Conservation (phyloP, 2,113 vertebrate species). For the Erinaceus europaeus region DNA sequence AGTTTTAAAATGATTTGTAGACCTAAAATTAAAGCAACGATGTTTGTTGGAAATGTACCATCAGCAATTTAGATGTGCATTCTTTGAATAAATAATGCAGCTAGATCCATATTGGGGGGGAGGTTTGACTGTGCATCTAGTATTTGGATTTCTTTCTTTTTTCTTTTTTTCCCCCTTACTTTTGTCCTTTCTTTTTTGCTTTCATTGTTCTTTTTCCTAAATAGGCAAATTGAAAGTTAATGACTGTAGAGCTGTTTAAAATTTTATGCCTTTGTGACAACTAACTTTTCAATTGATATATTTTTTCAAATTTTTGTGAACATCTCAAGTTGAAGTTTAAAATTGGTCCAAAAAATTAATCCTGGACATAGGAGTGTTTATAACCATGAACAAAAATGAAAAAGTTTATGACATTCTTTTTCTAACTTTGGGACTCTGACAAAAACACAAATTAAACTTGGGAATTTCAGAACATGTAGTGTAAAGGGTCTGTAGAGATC, state of each 20-base stretch:
- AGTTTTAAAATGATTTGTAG: slow-evolving; percentile 60
- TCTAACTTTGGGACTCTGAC: slow-evolving; percentile 24
- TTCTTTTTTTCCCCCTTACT: neutral
- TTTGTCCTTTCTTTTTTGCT: neutral
- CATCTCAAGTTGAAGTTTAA: slow-evolving; percentile 11
- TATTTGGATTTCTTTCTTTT: slow-evolving; percentile 69
- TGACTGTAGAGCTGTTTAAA: slow-evolving; percentile 69
- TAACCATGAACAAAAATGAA: slow-evolving; percentile 24
- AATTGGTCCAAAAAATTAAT: slow-evolving; percentile 38
- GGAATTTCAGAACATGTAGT: neutral
- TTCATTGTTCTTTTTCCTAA: neutral
- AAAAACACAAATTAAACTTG: too few relatives aligned
- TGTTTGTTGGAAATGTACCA: slow-evolving; percentile 58
- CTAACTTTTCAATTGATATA: slow-evolving; percentile 53
- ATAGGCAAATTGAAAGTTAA: slow-evolving; percentile 66
- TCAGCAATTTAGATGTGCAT: slow-evolving; percentile 52
- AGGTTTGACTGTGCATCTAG: slow-evolving; percentile 29
- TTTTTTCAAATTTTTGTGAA: too few relatives aligned
- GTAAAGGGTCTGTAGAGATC: slow-evolving; percentile 30
- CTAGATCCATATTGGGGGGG: slow-evolving; percentile 71
- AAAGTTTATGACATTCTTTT: slow-evolving; percentile 18
- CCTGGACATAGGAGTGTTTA: slow-evolving; percentile 30
- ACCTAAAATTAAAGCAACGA: slow-evolving; percentile 66
- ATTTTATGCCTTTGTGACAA: slow-evolving; percentile 69
- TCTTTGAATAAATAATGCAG: slow-evolving; percentile 62